Percentiles rank a stretch among this genome's conserved stretches.
Conservation (phyloP, 2,113 vertebrate genomes). For the Ursus arctos region DNA sequence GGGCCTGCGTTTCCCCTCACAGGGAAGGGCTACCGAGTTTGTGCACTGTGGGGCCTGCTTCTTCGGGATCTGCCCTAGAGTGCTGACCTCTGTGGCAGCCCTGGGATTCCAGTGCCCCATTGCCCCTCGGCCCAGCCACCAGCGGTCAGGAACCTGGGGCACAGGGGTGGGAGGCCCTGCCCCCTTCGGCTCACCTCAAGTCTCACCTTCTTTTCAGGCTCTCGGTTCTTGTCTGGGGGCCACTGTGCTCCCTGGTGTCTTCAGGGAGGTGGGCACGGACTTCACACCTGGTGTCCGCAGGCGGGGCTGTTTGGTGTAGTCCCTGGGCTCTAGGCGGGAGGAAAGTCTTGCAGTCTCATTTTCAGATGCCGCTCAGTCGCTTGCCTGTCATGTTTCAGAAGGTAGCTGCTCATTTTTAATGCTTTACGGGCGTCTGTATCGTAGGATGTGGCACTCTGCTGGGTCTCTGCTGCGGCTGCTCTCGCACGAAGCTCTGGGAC, state of each 20-base stretch:
- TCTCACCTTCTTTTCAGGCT: not conserved
- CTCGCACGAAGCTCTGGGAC: not conserved
- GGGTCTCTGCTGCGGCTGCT: not conserved
- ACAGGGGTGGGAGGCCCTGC: not conserved
- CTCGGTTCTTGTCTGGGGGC: accelerated
- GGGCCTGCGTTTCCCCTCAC: not conserved
- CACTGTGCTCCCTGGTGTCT: not conserved
- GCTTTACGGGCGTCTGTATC: not conserved
- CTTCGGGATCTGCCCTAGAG: not conserved
- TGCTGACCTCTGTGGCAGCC: not conserved
- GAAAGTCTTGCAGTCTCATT: not conserved
- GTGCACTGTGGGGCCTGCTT: not conserved
- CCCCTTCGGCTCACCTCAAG: not conserved
- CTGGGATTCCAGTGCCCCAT: not conserved
- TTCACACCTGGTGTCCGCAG: not conserved
- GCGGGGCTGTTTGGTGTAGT: not conserved
- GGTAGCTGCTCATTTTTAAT: not conserved
- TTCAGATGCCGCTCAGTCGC: not conserved
- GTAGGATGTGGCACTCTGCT: not conserved
- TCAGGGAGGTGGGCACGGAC: not conserved
- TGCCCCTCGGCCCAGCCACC: not conserved
- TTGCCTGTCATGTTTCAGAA: not conserved
- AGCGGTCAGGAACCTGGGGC: not conserved
- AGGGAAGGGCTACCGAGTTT: not conserved
- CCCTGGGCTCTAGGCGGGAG: too few species aligned